Evolutionary conservation across 2,888 invertebrate genomes (phyloP).

Genomic region (Tinea trinotella): DNA sequence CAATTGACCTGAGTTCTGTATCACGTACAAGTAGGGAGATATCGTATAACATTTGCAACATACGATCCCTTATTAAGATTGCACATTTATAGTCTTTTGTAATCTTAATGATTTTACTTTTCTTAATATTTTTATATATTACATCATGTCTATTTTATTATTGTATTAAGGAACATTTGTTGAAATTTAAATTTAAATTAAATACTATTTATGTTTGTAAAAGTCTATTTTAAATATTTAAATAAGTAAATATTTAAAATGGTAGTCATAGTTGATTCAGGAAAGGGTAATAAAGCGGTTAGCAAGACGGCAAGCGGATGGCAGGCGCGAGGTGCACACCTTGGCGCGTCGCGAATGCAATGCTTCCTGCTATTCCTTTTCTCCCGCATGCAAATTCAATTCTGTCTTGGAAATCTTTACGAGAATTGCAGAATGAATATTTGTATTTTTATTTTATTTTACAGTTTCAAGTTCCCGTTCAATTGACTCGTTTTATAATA

Average conservation of each 20-base stretch:
- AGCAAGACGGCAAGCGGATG: constrained; percentile 30
- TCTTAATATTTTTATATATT: too few species aligned
- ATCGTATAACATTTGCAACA: background rate
- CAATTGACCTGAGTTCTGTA: background rate
- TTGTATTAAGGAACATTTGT: too few species aligned
- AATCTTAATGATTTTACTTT: too few species aligned
- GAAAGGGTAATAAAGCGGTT: constrained; percentile 36
- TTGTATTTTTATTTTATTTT: constrained; percentile 35
- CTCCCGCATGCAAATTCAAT: constrained; percentile 45
- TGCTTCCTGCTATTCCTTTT: constrained; percentile 27
- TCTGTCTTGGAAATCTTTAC: constrained; percentile 42
- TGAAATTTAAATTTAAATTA: too few species aligned
- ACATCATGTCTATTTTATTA: too few species aligned
- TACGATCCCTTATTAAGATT: too few species aligned
- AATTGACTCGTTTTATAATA: background rate
- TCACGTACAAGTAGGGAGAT: background rate
- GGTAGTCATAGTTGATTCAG: background rate
- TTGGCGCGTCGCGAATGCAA: constrained; percentile 28
- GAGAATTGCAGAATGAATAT: constrained; percentile 40
- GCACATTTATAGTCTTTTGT: too few species aligned
- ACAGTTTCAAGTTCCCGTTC: constrained; percentile 24
- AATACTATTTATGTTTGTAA: too few species aligned
- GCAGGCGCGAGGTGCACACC: constrained; percentile 31
- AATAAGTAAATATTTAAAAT: background rate
- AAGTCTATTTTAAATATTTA: too few species aligned